Conservation (phyloP, 2,888 invertebrate genomes). For the Arctia plantaginis region DNA sequence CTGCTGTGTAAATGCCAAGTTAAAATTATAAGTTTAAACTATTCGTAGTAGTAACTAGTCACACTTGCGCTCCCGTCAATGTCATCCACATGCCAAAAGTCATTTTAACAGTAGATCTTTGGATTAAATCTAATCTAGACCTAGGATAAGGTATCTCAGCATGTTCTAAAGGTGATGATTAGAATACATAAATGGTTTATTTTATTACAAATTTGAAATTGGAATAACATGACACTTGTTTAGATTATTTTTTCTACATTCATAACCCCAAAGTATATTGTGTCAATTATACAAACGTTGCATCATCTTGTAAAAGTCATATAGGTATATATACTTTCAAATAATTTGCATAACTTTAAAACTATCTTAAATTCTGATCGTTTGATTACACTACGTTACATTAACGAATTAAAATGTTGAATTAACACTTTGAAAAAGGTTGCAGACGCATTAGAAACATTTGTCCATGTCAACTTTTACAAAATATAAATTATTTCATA, state of each 20-base stretch:
- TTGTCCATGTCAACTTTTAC: not conserved
- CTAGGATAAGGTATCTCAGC: no score
- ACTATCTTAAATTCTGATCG: not conserved
- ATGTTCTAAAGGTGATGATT: no score
- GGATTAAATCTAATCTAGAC: no score
- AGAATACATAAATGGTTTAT: no score
- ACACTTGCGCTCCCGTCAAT: no score
- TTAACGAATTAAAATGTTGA: constrained; percentile 17
- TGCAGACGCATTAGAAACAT: not conserved
- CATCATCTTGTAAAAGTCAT: no score
- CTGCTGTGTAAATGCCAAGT: no score
- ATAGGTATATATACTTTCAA: constrained; percentile 35
- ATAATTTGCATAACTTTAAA: constrained; percentile 40
- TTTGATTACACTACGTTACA: constrained; percentile 11
- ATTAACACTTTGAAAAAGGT: constrained; percentile 1
- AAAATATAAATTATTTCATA: not conserved
- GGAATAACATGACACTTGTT: constrained; percentile 2
- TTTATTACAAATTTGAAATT: no score
- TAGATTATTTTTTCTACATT: not conserved
- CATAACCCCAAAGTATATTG: constrained; percentile 67
- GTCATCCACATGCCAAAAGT: no score
- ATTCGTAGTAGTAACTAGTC: no score
- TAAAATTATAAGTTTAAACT: no score
- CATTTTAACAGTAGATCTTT: no score
- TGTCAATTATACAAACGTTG: constrained; percentile 68